phyloP scores from a whole-genome alignment of 2,888 invertebrate genomes.

The Xiphydria camelus region DNA sequence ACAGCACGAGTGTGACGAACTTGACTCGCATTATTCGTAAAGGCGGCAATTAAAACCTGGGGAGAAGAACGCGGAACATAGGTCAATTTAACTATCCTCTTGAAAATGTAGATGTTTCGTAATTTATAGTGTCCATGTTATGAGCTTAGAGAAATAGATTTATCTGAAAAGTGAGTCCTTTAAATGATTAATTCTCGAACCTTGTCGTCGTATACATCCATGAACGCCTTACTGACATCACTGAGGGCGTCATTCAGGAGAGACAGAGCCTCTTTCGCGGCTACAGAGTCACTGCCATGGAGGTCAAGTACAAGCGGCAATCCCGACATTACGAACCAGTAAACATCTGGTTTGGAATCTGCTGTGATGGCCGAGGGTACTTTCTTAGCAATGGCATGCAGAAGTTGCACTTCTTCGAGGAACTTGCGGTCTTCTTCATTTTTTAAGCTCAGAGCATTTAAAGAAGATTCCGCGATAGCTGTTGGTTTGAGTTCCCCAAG shows the following conservation, averaged over 20 bases:
- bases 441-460: constrained; percentile 37
- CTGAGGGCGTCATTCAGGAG: constrained; percentile 61
- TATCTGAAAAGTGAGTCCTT: too few relatives aligned
- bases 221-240: constrained; percentile 48
- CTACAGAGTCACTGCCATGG: constrained; percentile 68
- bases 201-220: constrained; percentile 51
- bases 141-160: too few relatives aligned
- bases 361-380: constrained; percentile 59
- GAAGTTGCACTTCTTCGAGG: constrained; percentile 64
- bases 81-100: too few relatives aligned
- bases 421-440: constrained; percentile 67
- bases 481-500: constrained; percentile 51
- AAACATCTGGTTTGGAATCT: constrained; percentile 67
- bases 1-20: constrained; percentile 41
- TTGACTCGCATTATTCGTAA: constrained; percentile 69
- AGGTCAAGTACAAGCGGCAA: constrained; percentile 67
- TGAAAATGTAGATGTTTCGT: background rate
- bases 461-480: constrained; percentile 42
- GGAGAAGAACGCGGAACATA: constrained; percentile 10
- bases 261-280: constrained; percentile 67
- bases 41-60: constrained; percentile 65
- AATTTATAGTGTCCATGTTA: background rate
- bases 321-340: constrained; percentile 68
- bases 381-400: constrained; percentile 64
- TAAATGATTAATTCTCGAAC: constrained; percentile 40